Base-by-base conservation (phyloP, 2,113 vertebrate species). In the Anoplopoma fimbria region DNA sequence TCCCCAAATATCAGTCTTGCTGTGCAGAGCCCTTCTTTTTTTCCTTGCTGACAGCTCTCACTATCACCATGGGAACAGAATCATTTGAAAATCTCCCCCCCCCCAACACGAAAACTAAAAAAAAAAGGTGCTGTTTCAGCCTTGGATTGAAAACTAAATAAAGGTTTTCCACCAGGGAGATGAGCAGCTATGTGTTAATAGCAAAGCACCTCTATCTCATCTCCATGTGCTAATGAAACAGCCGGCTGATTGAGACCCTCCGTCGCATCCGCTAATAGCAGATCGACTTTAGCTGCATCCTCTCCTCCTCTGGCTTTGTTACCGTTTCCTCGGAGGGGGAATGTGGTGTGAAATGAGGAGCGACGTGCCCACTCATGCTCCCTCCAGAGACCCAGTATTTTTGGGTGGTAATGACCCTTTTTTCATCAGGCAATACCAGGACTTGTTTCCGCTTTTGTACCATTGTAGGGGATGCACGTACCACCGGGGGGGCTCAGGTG, bases 201-300 rank as follows among this genome's bases (percentile, higher is more conserved):
- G 88, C 69, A 69, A 40, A 69, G 29, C 27, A 40, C 1, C 2
- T 74, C 81, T 19, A 29, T 91, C 80, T 84, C 81, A 92, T 92
- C 83, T 92, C 63, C 57, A 84, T 65, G 88, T 89, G 92, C 75
- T 93, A 93, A 95, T 94, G 84, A 93, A 91, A 88, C 81, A 75
- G 71, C 49, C 3, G 0, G 27, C 45, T 73, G 73, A 80, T 77
- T 25, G 33, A 72, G 77, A 82, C 69, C 75, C 42, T n/a, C 25
- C 15, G 13, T 75, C 82, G 69, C 79, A 40, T 75, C 70, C 63
- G 67, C 53, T 73, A 82, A 86, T 60, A 64, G 75, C 83, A 36
- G 10, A 34, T 76, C 5, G 29, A 69, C 63, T 70, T 74, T 13
- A 58, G 71, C 61, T 38, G 58, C 47, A 79, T 34, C 36, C 17